phyloP scores from a whole-genome alignment of 2,113 vertebrate species.

The Antigone vipio region DNA sequence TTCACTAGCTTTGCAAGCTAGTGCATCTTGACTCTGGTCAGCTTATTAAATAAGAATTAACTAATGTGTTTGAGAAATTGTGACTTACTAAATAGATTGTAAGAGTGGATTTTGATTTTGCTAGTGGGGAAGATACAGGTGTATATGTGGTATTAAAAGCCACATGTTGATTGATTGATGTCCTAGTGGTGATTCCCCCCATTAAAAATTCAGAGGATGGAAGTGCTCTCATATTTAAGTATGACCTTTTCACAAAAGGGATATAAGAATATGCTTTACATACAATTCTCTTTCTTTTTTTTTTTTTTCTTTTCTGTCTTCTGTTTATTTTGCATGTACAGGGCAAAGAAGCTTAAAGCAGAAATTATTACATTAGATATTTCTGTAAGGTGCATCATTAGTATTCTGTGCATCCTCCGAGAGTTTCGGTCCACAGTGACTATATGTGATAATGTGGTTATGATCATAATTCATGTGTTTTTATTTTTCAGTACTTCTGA shows the following conservation, averaged over 20 bases:
- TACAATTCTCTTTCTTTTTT: not conserved
- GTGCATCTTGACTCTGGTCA: not conserved
- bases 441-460: not conserved
- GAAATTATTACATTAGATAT: not conserved
- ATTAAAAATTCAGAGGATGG: not conserved
- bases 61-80: not conserved
- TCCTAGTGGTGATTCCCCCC: accelerated
- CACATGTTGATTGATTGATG: not conserved
- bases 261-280: not conserved
- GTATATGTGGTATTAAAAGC: not conserved
- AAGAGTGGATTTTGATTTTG: not conserved
- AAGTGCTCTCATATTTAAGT: not conserved
- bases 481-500: not conserved
- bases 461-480: not conserved
- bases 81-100: not conserved
- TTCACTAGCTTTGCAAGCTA: not conserved
- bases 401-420: not conserved
- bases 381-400: not conserved
- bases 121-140: not conserved
- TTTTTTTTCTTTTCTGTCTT: not conserved
- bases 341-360: not conserved
- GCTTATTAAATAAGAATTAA: not conserved
- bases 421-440: not conserved
- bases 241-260: not conserved
- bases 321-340: not conserved